Evolutionary conservation across 2,113 vertebrate genomes (phyloP).

Genomic region (Triplophysa dalaica): DNA sequence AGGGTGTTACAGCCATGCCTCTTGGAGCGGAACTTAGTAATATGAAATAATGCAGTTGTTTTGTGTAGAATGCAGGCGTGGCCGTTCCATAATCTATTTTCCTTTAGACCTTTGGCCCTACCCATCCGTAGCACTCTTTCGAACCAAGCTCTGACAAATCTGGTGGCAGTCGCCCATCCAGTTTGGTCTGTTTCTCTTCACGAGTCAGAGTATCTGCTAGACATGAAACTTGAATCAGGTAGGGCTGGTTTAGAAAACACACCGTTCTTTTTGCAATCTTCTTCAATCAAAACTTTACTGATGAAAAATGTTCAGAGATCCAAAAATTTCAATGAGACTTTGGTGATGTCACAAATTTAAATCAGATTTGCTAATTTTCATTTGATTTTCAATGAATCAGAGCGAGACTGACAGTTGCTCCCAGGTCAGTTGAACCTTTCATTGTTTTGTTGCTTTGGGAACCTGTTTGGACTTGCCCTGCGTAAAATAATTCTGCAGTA

Average conservation of each 20-base stretch:
- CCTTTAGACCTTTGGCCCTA: slow-evolving; percentile 43
- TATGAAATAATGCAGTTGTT: slow-evolving; percentile 11
- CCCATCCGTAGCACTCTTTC: slow-evolving; percentile 35
- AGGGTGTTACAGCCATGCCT: not conserved
- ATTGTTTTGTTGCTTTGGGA: not conserved
- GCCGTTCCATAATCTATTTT: slow-evolving; percentile 35
- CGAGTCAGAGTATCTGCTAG: slow-evolving; percentile 60
- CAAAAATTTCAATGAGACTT: not conserved
- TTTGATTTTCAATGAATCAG: slow-evolving; percentile 2
- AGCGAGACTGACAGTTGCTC: not conserved
- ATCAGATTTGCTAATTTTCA: not conserved
- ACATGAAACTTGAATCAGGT: slow-evolving; percentile 66
- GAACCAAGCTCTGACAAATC: slow-evolving; percentile 28
- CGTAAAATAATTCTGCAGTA: slow-evolving; percentile 21
- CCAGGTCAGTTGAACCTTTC: slow-evolving; percentile 16
- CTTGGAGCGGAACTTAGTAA: slow-evolving; percentile 3
- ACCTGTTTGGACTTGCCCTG: slow-evolving; percentile 25
- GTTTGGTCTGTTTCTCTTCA: slow-evolving; percentile 45
- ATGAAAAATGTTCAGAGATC: not conserved
- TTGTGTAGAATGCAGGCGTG: slow-evolving; percentile 34
- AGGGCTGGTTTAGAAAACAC: slow-evolving; percentile 70
- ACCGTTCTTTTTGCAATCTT: slow-evolving; percentile 53
- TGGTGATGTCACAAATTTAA: not conserved
- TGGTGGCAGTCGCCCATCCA: slow-evolving; percentile 41
- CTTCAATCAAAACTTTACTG: slow-evolving; percentile 34